Percentiles rank a stretch among this genome's conserved stretches.
Conservation (phyloP, 2,113 vertebrate genomes). For the Rhodinocichla rosea region DNA sequence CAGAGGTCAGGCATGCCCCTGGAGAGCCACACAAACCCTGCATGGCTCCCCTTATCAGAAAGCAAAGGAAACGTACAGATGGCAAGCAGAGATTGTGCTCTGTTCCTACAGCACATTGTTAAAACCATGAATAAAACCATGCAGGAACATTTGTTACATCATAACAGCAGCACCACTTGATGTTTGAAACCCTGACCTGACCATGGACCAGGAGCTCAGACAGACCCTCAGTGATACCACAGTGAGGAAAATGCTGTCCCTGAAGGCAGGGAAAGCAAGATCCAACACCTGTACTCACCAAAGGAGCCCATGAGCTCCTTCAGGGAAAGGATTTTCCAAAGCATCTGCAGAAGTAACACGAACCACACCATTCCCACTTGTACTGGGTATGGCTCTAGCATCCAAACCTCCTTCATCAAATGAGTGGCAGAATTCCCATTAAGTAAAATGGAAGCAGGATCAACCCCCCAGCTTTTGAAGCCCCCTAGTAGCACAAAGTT, state of each 20-base stretch:
- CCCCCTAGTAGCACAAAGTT: neutral
- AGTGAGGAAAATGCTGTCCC: neutral
- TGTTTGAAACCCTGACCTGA: neutral
- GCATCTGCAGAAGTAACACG: neutral
- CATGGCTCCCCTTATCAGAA: conserved; percentile 31
- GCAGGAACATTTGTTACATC: neutral
- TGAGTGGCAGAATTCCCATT: neutral
- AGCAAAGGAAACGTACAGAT: conserved; percentile 18
- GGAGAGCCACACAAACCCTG: neutral
- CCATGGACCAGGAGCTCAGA: neutral
- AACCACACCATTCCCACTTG: neutral
- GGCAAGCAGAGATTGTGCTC: neutral
- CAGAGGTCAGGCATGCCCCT: conserved; percentile 24
- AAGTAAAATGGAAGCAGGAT: neutral
- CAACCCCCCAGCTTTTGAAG: neutral
- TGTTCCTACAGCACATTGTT: conserved; percentile 27
- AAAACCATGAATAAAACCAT: neutral
- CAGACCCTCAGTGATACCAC: neutral
- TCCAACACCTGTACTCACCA: accelerated
- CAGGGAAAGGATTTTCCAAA: neutral
- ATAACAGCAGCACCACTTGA: neutral
- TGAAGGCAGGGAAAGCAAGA: neutral
- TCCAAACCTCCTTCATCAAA: neutral
- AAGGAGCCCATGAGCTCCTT: neutral
- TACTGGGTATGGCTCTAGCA: neutral